Evolutionary conservation across 2,888 invertebrate genomes (phyloP), one percentile per base, ranked within the genome.

Genomic region (Cephus rjabovi): DNA sequence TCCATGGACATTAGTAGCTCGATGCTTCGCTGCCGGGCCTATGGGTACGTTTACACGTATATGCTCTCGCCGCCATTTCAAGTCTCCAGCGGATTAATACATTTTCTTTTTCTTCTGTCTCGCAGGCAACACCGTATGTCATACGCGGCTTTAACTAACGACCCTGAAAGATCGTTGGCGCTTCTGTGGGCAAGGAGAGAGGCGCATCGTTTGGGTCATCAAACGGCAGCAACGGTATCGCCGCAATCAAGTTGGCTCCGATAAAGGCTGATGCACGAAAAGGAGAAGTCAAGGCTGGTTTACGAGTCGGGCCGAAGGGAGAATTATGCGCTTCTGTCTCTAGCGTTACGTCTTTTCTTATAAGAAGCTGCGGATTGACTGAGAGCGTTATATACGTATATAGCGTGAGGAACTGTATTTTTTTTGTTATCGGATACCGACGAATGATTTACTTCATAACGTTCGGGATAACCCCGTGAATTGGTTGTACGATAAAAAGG

Each of bases 91-190:
- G 71, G 34, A 71, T 71, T 71, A 71, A 71, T 71, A 71, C 12
- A 71, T 34, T 12, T 71, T 37, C 37, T 37, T 77, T 80, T 81
- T 83, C 77, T 75, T 37, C 35, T 12, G 30, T 34, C 37, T 40
- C 35, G 74, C 33, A 74, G n/a, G 11, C 76, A 75, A 68, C 77
- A 75, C 75, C 80, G 81, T 84, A 82, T 81, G 82, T 86, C 79
- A 83, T 78, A 69, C 75, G 30, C 75, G 74, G 79, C 76, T 81
- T 81, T 79, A 69, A 78, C 82, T 86, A 85, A 86, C 80, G 85
- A 86, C 79, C 80, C 76, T 77, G 82, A 81, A 83, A 83, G 81
- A 82, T 83, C 82, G 77, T 76, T 73, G 80, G 77, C 78, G 77
- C 79, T 77, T 37, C 34, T 34, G 73, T 15, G 37, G 75, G 75